These are phyloP conservation scores for Pammene fasciana DNA, from an alignment of 2,888 invertebrate genomes.

Conservation along the genomic window DNA sequence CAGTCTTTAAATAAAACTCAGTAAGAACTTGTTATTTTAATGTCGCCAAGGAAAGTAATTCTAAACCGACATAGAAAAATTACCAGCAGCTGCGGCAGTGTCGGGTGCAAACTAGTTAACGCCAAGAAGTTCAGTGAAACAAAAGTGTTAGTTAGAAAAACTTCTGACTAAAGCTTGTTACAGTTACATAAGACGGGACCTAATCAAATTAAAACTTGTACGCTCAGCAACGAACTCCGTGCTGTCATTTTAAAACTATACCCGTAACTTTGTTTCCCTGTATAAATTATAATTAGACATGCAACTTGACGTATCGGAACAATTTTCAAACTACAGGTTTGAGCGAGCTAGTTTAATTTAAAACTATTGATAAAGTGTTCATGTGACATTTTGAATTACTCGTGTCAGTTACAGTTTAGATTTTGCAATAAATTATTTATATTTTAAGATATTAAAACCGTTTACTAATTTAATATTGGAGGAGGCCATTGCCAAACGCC, in stretches of 20 bases:
- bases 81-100: constrained; percentile 48
- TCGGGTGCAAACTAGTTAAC: constrained; percentile 48
- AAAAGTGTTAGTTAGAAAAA: constrained; percentile 52
- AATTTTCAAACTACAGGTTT: constrained; percentile 1
- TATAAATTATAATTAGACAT: constrained; percentile 31
- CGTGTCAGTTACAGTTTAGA: too few species aligned
- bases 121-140: constrained; percentile 45
- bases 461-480: too few species aligned
- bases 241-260: constrained; percentile 38
- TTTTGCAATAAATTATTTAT: too few species aligned
- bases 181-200: constrained; percentile 57
- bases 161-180: constrained; percentile 54
- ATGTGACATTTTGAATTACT: neutral
- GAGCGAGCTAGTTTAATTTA: neutral
- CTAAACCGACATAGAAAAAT: constrained; percentile 42
- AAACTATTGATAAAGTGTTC: neutral
- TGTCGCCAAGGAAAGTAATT: constrained; percentile 39
- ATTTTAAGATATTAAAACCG: too few species aligned
- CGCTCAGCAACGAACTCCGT: constrained; percentile 32
- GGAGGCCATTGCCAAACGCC: too few species aligned
- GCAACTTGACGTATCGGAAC: constrained; percentile 21
- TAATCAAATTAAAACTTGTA: constrained; percentile 66
- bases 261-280: constrained; percentile 10
- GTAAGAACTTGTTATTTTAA: constrained; percentile 15
- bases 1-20: neutral